Conservation (phyloP, 2,113 vertebrate genomes). For the Heptranchias perlo region DNA sequence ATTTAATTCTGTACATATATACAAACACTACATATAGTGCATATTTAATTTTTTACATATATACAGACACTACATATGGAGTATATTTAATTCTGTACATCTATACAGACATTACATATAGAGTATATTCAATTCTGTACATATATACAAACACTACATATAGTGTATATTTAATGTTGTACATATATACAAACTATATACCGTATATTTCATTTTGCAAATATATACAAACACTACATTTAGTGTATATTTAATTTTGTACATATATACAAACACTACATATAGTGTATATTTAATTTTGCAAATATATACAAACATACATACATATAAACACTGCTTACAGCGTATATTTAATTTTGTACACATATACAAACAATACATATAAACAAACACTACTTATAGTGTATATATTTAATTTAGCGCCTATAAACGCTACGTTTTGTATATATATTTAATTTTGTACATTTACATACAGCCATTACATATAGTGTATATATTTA, state of each 20-base stretch:
- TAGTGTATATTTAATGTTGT: no score
- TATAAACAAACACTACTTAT: neutral
- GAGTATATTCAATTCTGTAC: no score
- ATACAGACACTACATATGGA: neutral
- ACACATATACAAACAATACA: neutral
- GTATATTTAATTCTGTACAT: no score
- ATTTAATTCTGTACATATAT: no score
- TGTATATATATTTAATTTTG: neutral
- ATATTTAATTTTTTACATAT: no score
- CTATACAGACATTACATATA: no score
- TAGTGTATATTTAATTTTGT: no score
- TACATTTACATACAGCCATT: neutral
- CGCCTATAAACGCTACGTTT: neutral
- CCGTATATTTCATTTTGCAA: no score
- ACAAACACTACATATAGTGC: no score
- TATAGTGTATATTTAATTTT: neutral
- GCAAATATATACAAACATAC: neutral
- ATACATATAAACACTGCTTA: no score
- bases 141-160: neutral
- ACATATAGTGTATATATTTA: neutral
- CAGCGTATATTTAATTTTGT: neutral
- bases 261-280: neutral
- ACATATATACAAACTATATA: no score
- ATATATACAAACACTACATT: neutral
- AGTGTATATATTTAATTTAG: neutral